phyloP scores from a whole-genome alignment of 1,140 invertebrate genomes.

The Saccostrea cuccullata region DNA sequence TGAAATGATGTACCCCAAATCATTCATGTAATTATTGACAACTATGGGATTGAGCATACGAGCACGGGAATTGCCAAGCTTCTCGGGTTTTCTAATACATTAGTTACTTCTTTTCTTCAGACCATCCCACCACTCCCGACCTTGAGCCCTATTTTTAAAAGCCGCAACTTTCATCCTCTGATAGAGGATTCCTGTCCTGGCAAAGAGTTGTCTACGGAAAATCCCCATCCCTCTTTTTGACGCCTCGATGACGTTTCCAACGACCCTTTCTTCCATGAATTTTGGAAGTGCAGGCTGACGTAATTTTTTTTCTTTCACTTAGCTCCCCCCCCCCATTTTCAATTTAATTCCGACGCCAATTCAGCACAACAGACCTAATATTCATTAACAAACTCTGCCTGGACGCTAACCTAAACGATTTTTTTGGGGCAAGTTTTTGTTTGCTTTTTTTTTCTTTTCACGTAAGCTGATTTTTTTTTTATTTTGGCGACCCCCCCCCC shows the following conservation, averaged over 20 bases:
- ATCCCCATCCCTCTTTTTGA: constrained; percentile 36
- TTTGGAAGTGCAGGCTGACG: not conserved
- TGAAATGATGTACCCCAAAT: not conserved
- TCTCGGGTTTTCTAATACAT: constrained; percentile 39
- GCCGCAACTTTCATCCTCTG: not conserved
- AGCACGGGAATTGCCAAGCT: not conserved
- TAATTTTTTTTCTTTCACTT: no score
- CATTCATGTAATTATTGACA: constrained; percentile 23
- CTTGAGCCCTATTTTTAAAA: not conserved
- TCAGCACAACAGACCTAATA: no score
- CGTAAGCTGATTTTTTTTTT: no score
- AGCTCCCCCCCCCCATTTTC: no score
- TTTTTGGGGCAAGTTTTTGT: no score
- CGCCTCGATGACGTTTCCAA: constrained; percentile 10
- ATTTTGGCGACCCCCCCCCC: no score
- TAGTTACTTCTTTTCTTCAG: constrained; percentile 17
- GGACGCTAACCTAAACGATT: no score
- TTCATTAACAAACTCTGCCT: no score
- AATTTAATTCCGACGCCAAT: no score
- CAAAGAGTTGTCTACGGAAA: constrained; percentile 12
- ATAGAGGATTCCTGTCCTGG: constrained; percentile 11
- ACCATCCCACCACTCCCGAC: constrained; percentile 42
- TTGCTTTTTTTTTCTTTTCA: no score
- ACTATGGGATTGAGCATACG: constrained; percentile 20
- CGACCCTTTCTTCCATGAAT: constrained; percentile 23